Evolutionary conservation across 2,888 invertebrate species (phyloP).

Genomic region (Tipula confusa): DNA sequence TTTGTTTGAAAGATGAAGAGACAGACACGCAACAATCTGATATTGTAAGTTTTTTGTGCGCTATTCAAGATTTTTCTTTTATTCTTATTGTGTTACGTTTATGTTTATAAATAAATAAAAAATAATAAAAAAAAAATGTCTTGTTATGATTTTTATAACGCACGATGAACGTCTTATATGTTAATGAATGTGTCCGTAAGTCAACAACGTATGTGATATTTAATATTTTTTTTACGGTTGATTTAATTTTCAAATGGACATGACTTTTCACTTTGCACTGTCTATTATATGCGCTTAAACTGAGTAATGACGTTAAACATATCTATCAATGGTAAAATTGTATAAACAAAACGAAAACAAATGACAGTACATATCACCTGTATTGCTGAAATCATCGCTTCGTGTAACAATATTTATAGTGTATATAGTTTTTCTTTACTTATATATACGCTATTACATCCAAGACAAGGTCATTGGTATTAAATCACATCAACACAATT

Average conservation of each 20-base stretch:
- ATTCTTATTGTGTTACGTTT: not conserved
- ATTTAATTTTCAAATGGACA: not conserved
- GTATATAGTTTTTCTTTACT: too few relatives aligned
- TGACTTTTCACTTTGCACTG: not conserved
- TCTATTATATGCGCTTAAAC: too few relatives aligned
- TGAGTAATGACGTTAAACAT: not conserved
- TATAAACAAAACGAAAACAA: too few relatives aligned
- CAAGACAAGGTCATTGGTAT: not conserved
- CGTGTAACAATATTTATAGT: not conserved
- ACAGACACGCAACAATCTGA: not conserved
- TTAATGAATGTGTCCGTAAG: conserved; percentile 3
- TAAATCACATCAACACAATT: not conserved
- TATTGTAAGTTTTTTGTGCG: not conserved
- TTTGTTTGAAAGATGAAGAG: not conserved
- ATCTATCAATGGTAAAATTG: too few relatives aligned
- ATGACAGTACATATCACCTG: not conserved
- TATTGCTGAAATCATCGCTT: not conserved
- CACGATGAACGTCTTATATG: not conserved
- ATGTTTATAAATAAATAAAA: conserved; percentile 25
- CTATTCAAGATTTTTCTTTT: not conserved
- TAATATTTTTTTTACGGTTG: not conserved
- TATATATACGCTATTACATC: not conserved
- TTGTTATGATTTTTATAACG: not conserved
- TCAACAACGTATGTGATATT: not conserved
- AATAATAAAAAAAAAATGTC: too few relatives aligned